Conservation (phyloP, 1,140 invertebrate genomes). For the Hyles euphorbiae region DNA sequence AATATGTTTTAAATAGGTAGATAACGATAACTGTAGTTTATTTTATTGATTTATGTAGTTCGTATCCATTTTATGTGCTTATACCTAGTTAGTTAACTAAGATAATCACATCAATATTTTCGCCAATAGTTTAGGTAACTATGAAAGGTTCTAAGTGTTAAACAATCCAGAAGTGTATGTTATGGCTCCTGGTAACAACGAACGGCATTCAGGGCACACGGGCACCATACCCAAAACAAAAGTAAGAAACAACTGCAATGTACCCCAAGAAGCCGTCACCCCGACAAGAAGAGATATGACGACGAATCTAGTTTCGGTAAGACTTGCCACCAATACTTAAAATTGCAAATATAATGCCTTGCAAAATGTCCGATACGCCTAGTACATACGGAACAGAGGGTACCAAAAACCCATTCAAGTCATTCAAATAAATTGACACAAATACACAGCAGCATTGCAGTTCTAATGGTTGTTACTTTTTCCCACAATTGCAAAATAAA, state of each 20-base stretch:
- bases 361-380: too few relatives aligned
- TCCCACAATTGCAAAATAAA: too few relatives aligned
- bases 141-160: slow-evolving; percentile 5
- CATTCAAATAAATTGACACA: too few relatives aligned
- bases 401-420: too few relatives aligned
- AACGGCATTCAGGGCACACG: slow-evolving; percentile 64
- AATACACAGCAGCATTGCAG: too few relatives aligned
- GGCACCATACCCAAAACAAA: slow-evolving; percentile 73
- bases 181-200: slow-evolving; percentile 72
- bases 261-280: slow-evolving; percentile 73
- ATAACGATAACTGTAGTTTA: too few relatives aligned
- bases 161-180: slow-evolving; percentile 30
- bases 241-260: slow-evolving; percentile 71
- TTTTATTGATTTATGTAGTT: too few relatives aligned
- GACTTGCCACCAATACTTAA: slow-evolving; percentile 8
- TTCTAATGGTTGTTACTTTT: too few relatives aligned
- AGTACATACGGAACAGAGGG: too few relatives aligned
- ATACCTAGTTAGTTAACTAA: neutral
- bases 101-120: neutral
- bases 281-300: slow-evolving; percentile 73
- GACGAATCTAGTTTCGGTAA: slow-evolving; percentile 67
- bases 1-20: too few relatives aligned
- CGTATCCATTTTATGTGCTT: too few relatives aligned
- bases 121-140: neutral
- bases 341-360: neutral